A percentile compares a stretch with the other conserved stretches of the same genome.
These are phyloP conservation scores for Chelonus formosanus DNA, from an alignment of 2,888 invertebrate species.

Conservation along the genomic window DNA sequence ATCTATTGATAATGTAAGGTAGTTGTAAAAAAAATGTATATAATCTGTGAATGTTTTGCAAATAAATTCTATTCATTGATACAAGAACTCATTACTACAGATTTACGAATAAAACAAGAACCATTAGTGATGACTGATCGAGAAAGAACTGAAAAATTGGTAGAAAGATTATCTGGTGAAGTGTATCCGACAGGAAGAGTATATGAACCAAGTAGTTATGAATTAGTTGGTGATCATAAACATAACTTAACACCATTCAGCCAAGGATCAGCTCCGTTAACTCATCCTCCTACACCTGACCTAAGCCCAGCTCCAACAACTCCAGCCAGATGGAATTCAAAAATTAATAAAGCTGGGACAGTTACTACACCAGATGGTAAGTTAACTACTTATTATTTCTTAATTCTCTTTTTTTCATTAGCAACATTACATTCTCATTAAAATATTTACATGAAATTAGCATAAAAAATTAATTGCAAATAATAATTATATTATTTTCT, in stretches of 20 bases:
- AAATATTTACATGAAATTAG: background rate
- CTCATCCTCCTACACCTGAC: constrained; percentile 65
- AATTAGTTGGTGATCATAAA: constrained; percentile 49
- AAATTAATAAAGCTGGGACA: constrained; percentile 76
- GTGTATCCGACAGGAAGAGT: constrained; percentile 59
- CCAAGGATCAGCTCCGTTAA: constrained; percentile 61
- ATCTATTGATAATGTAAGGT: no score
- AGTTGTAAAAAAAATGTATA: no score
- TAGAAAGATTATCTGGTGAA: constrained; percentile 58
- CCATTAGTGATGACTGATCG: constrained; percentile 67
- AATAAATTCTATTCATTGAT: no score
- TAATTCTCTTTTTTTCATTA: background rate
- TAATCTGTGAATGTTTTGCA: no score
- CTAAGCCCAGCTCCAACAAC: constrained; percentile 65
- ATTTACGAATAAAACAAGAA: constrained; percentile 70
- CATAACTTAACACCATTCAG: constrained; percentile 52
- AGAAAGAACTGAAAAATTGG: constrained; percentile 59
- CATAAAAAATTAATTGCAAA: background rate
- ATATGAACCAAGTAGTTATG: constrained; percentile 60
- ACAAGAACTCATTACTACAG: constrained; percentile 39
- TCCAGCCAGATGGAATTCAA: constrained; percentile 69
- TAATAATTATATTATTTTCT: background rate
- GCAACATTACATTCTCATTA: no score
- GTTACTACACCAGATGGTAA: constrained; percentile 87
- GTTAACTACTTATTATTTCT: constrained; percentile 42